phyloP scores from a whole-genome alignment of 2,888 invertebrate genomes.

The Azorinus chamasolen region DNA sequence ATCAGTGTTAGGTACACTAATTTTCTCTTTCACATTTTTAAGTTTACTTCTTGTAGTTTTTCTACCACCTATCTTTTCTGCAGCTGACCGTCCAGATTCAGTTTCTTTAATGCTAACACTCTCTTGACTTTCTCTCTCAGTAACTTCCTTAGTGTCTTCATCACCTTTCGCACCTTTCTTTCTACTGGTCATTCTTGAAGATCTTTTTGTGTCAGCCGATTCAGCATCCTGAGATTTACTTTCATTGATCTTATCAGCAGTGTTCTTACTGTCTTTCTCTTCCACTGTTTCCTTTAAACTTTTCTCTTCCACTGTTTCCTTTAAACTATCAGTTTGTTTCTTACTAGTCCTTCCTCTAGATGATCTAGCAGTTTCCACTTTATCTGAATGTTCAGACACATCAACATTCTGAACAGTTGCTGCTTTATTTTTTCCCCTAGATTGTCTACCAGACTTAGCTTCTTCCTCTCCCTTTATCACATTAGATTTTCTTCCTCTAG shows the following conservation, averaged over 20 bases:
- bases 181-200: not conserved
- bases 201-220: too few relatives aligned
- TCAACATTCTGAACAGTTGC: not conserved
- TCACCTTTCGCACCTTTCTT: slow-evolving; percentile 5
- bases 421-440: too few relatives aligned
- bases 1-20: not conserved
- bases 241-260: too few relatives aligned
- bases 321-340: not conserved
- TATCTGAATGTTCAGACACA: not conserved
- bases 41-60: slow-evolving; percentile 7
- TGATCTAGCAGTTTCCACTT: not conserved
- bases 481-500: too few relatives aligned
- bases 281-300: not conserved
- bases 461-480: too few relatives aligned
- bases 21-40: not conserved
- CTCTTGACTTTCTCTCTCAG: slow-evolving; percentile 1
- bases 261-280: too few relatives aligned
- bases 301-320: not conserved
- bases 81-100: not conserved
- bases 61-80: slow-evolving; percentile 3
- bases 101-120: slow-evolving; percentile 19
- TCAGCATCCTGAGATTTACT: too few relatives aligned
- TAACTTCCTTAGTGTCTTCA: slow-evolving; percentile 2
- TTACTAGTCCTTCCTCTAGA: too few relatives aligned
- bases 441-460: too few relatives aligned